Evolutionary conservation across 2,888 invertebrate genomes (phyloP).

Genomic region (Prosapia bicincta): DNA sequence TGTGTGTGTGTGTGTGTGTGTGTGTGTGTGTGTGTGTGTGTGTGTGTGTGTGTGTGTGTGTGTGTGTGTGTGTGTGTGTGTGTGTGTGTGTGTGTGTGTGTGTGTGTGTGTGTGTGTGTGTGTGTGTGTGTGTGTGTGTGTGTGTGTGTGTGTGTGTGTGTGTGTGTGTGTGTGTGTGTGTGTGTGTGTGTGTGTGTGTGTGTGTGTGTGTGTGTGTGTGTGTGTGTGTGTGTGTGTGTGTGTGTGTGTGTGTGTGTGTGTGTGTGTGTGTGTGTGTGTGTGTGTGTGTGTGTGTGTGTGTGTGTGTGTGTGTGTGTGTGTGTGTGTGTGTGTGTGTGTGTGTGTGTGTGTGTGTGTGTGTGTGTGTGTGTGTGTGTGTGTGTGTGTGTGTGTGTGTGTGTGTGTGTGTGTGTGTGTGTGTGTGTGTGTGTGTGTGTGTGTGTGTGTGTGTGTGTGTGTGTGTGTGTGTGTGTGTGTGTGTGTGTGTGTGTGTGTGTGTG

Average conservation of each 20-base stretch:
- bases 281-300: background rate
- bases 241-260: background rate
- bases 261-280: background rate
- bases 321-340: background rate
- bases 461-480: background rate
- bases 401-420: background rate
- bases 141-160: too few relatives aligned
- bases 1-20: too few relatives aligned
- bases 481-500: background rate
- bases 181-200: background rate
- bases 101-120: too few relatives aligned
- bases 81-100: too few relatives aligned
- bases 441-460: background rate
- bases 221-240: background rate
- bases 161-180: background rate
- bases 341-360: background rate
- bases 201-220: background rate
- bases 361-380: background rate
- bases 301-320: background rate
- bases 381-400: background rate
- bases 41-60: too few relatives aligned
- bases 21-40: too few relatives aligned
- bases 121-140: too few relatives aligned
- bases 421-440: background rate
- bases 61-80: too few relatives aligned